Percentiles rank a stretch among this genome's conserved stretches.
Conservation (phyloP, 2,113 vertebrate species). For the Brachypteracias leptosomus region DNA sequence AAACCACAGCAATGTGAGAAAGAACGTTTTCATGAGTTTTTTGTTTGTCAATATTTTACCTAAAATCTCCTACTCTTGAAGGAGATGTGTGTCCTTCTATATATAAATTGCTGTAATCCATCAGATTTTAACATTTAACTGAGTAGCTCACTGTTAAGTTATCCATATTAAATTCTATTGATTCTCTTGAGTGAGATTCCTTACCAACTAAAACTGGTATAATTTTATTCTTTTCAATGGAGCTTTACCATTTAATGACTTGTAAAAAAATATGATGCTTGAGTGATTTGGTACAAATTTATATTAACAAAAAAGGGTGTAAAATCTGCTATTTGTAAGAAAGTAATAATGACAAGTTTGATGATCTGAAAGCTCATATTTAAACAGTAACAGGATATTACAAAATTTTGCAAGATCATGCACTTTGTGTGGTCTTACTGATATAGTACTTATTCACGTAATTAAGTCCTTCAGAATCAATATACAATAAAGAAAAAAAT, state of each 20-base stretch:
- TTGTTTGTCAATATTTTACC: neutral
- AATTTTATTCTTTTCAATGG: neutral
- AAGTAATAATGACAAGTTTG: neutral
- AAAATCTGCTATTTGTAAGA: neutral
- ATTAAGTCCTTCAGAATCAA: neutral
- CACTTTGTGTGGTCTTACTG: neutral
- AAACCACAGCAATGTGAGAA: neutral
- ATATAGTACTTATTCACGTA: neutral
- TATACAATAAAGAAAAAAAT: neutral
- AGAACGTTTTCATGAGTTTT: neutral
- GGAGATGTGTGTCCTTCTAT: neutral
- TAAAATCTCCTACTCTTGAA: neutral
- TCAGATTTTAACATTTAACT: neutral
- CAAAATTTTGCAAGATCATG: neutral
- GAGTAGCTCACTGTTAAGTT: neutral
- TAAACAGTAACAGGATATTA: neutral
- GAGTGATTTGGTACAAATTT: neutral
- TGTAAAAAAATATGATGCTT: neutral
- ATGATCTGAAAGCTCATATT: neutral
- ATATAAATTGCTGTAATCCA: rapidly evolving
- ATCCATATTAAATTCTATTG: neutral
- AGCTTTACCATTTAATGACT: neutral
- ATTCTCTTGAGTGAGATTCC: neutral
- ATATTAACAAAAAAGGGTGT: neutral
- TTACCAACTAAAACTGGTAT: neutral